These are phyloP conservation scores for Psilopsiagon aurifrons DNA, from an alignment of 2,113 vertebrate species.

Conservation along the genomic window DNA sequence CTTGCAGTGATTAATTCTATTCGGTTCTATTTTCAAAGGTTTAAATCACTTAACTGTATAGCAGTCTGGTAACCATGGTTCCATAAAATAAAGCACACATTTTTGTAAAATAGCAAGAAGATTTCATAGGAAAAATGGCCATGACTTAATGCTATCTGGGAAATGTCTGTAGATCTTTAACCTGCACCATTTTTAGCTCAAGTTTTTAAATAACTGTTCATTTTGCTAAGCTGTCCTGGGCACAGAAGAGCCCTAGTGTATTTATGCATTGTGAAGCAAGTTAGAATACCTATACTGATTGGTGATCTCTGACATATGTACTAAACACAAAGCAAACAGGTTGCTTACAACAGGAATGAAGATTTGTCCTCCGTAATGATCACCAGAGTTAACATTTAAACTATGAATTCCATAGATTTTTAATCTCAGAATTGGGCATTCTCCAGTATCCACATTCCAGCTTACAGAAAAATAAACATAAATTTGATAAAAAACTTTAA, in stretches of 20 bases:
- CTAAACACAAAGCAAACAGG: not conserved
- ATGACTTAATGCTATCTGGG: not conserved
- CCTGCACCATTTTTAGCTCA: not conserved
- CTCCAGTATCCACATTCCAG: not conserved
- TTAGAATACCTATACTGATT: not conserved
- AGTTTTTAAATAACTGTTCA: not conserved
- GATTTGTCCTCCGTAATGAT: not conserved
- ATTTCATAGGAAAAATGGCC: not conserved
- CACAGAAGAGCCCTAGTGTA: not conserved
- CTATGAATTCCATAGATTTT: not conserved
- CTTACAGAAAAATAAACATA: not conserved
- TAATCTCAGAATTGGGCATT: not conserved
- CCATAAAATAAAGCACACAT: not conserved
- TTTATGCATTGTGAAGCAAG: not conserved
- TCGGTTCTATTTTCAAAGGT: constrained; percentile 9
- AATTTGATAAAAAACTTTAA: not conserved
- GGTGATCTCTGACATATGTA: not conserved
- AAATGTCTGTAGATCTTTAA: not conserved
- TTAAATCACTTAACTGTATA: constrained; percentile 23
- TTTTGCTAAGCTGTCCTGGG: not conserved
- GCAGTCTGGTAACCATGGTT: constrained; percentile 5
- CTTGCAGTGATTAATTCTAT: constrained; percentile 40
- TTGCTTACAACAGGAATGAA: not conserved
- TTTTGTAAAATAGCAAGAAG: constrained; percentile 6
- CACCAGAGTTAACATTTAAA: not conserved